A percentile compares a stretch with the other conserved stretches of the same genome.
phyloP scores from a whole-genome alignment of 2,888 invertebrate species.

The Thysanoteuthis rhombus region DNA sequence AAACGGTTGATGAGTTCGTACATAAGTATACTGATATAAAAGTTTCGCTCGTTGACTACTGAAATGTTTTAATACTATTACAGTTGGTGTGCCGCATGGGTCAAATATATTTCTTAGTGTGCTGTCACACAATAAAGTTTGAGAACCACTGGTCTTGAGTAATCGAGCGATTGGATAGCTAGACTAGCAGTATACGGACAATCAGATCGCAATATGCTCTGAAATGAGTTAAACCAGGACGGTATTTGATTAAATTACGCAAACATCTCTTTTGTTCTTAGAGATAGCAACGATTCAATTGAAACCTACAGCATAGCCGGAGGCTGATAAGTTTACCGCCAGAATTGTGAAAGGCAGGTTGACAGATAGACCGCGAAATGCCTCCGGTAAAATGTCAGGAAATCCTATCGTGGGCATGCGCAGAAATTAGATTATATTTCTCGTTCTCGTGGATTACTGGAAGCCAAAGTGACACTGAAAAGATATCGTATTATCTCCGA shows the following conservation, averaged over 20 bases:
- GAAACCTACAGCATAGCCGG: neutral
- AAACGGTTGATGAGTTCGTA: too few relatives aligned
- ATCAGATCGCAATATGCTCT: neutral
- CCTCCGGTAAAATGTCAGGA: neutral
- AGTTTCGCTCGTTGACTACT: too few relatives aligned
- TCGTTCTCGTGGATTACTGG: neutral
- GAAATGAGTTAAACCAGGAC: neutral
- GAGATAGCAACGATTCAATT: neutral
- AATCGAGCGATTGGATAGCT: neutral
- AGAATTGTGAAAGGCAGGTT: neutral
- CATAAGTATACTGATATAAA: too few relatives aligned
- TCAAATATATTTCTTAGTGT: too few relatives aligned
- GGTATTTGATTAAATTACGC: slow-evolving; percentile 12
- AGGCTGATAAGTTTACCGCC: neutral
- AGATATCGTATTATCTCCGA: neutral
- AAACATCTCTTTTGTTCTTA: neutral
- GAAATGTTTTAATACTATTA: too few relatives aligned
- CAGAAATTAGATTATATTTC: neutral
- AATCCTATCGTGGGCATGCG: neutral
- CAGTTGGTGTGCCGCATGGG: too few relatives aligned
- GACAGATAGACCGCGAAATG: neutral
- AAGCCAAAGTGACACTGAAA: neutral
- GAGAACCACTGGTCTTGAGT: too few relatives aligned
- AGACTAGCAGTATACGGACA: neutral
- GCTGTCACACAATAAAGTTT: too few relatives aligned